phyloP scores from a whole-genome alignment of 2,888 invertebrate species.

The Protonemura montana region DNA sequence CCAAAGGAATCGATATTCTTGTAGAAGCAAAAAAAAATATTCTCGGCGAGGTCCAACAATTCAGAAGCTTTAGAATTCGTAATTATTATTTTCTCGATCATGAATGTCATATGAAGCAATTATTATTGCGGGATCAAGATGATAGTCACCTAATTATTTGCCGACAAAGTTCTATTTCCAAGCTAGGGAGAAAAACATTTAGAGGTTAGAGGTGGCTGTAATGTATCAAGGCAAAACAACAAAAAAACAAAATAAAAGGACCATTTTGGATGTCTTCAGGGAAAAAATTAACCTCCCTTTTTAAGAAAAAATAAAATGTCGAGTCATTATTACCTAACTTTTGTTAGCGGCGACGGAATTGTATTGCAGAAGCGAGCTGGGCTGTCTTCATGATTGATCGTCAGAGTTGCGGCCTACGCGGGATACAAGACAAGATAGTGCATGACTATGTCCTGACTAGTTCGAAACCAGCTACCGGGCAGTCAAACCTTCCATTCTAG shows the following conservation, averaged over 20 bases:
- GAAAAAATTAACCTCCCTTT: conserved; percentile 22
- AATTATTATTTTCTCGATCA: background rate
- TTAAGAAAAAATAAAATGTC: conserved; percentile 23
- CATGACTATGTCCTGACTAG: background rate
- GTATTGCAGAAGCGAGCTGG: background rate
- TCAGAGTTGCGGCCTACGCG: background rate
- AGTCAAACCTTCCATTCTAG: background rate
- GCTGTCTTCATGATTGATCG: conserved; percentile 12
- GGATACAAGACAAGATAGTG: background rate
- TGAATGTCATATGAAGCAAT: background rate
- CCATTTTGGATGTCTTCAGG: conserved; percentile 23
- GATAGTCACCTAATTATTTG: background rate
- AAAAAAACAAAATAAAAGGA: conserved; percentile 26
- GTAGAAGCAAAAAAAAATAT: background rate
- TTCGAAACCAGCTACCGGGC: background rate
- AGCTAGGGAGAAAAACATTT: background rate
- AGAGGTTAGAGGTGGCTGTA: background rate
- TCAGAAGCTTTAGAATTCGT: background rate
- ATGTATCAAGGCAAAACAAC: conserved; percentile 8
- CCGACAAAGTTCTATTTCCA: background rate
- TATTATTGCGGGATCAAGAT: background rate
- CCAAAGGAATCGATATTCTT: too few species aligned
- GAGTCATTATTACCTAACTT: conserved; percentile 28
- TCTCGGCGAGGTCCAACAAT: background rate
- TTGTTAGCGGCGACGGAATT: conserved; percentile 12